Conservation (phyloP, 2,888 invertebrate genomes). For the Habroteleia sp. region DNA sequence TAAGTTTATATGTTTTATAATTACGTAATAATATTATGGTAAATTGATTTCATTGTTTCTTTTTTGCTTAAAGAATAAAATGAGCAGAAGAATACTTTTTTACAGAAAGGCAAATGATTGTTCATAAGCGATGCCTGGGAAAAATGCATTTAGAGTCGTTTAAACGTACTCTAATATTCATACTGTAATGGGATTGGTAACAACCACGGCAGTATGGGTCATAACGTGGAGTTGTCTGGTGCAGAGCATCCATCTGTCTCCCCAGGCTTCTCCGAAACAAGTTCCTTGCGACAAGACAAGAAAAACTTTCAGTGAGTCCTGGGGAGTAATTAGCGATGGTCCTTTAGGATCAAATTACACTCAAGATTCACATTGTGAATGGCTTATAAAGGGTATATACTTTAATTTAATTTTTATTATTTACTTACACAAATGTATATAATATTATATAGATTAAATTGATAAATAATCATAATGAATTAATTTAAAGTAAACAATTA, state of each 20-base stretch:
- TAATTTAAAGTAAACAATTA: too few relatives aligned
- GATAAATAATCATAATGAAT: too few relatives aligned
- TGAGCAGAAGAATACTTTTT: too few relatives aligned
- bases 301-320: slow-evolving; percentile 89
- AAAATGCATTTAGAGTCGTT: slow-evolving; percentile 48
- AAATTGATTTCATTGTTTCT: too few relatives aligned
- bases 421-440: too few relatives aligned
- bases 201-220: slow-evolving; percentile 75
- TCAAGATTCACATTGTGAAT: slow-evolving; percentile 96
- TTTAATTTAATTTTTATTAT: slow-evolving; percentile 2
- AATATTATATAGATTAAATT: too few relatives aligned
- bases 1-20: too few relatives aligned
- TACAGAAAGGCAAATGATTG: slow-evolving; percentile 39
- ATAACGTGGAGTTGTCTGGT: slow-evolving; percentile 77
- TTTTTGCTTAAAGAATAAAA: too few relatives aligned
- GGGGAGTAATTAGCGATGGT: slow-evolving; percentile 94
- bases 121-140: slow-evolving; percentile 14
- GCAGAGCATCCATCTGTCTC: slow-evolving; percentile 74
- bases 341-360: slow-evolving; percentile 93
- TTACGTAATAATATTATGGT: too few relatives aligned
- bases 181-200: slow-evolving; percentile 78
- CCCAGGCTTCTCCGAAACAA: slow-evolving; percentile 78
- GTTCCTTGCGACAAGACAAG: slow-evolving; percentile 92
- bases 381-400: slow-evolving; percentile 91
- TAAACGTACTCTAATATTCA: slow-evolving; percentile 41